Percentiles rank a stretch among this genome's conserved stretches.
phyloP scores from a whole-genome alignment of 2,888 invertebrate genomes.

The Acholoe squamosa region DNA sequence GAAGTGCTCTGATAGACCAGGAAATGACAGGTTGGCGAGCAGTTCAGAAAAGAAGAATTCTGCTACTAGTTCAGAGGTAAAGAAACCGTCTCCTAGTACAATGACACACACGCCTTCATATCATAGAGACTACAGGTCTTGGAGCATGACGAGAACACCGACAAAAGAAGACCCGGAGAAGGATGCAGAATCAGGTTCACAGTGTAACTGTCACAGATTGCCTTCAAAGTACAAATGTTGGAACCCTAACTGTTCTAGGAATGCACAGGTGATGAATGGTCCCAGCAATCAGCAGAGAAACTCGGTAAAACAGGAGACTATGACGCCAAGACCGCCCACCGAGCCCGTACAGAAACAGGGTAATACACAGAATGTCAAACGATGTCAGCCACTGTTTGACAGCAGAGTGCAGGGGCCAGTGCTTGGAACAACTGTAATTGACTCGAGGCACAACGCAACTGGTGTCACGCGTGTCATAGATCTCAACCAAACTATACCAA shows the following conservation, averaged over 20 bases:
- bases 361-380: neutral
- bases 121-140: neutral
- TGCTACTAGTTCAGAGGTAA: no score
- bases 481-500: neutral
- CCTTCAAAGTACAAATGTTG: slow-evolving; percentile 50
- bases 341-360: neutral
- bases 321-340: neutral
- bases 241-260: slow-evolving; percentile 45
- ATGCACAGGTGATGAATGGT: slow-evolving; percentile 34
- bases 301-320: neutral
- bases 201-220: slow-evolving; percentile 45
- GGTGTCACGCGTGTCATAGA: neutral
- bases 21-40: no score
- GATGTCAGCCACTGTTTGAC: neutral
- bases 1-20: no score
- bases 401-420: neutral
- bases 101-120: neutral
- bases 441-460: neutral
- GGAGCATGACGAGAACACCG: neutral
- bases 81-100: neutral
- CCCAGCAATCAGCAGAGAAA: neutral
- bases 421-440: neutral
- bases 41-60: no score
- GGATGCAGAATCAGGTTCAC: neutral
- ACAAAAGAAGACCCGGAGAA: neutral